Base-by-base conservation (phyloP, 2,888 invertebrate genomes). In the Scaptomyza tumidula region DNA sequence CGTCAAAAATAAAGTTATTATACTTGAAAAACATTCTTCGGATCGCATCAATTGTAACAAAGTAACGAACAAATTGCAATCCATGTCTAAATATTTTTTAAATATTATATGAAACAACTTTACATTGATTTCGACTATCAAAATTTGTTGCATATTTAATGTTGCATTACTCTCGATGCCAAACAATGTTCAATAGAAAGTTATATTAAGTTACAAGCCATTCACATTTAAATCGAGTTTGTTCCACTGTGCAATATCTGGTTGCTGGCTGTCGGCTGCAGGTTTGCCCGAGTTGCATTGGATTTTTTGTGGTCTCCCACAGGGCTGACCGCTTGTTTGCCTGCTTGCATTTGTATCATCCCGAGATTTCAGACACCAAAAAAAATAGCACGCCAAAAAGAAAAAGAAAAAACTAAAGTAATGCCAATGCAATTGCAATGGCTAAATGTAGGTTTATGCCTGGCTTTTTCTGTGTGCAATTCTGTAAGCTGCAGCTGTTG, bases 321-420 rank as follows among this genome's bases (percentile, higher is more conserved):
- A 53, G 53, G 69, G 53, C 58, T 68, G 67, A 67, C 67, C 59
- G 59, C 59, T 45, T 67, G 66, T 68, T 66, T 66, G 57, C 41
- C 39, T 41, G 52, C 46, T 67, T 44, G 46, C 46, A 64, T 48
- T 65, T 44, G 44, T 53, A 52, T 65, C 67, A 56, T 45, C 27
- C 33, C 39, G 50, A 66, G 56, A 66, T 66, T 66, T 67, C 39
- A n/a, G 37, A 16, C 37, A 45, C 27, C 19, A 33, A 49, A 56
- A 49, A 56, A 76, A 44, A 43, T 33, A 39, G 43, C 50, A 37
- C 37, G 37, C 52, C 50, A 59, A 48, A 61, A 54, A 5, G 10
- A 19, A 33, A 33, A 33, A 33, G 13, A 6, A 19, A 9, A 33
- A 16, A 5, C 14, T n/a, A 33, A n/a, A n/a, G 9, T 35, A 11